Evolutionary conservation across 2,797 vertebrate species (phyloP).

Genomic region (Notamacropus eugenii): DNA sequence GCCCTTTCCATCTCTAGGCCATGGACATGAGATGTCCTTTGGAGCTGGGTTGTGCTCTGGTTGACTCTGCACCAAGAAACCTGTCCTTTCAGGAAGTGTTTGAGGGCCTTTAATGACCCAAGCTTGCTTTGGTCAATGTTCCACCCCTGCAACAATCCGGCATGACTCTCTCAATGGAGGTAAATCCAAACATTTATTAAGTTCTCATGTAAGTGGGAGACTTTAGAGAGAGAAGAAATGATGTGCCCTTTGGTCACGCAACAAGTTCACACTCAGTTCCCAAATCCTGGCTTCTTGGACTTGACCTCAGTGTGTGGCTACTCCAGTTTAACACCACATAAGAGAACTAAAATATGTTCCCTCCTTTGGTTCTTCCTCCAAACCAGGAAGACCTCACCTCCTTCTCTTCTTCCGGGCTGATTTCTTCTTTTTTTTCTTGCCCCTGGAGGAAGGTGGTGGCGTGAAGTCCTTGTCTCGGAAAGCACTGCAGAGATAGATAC

Average conservation of each 20-base stretch:
- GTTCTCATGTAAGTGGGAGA: not conserved
- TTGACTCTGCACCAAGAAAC: not conserved
- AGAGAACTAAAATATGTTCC: not conserved
- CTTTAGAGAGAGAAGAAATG: not conserved
- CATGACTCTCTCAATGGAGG: not conserved
- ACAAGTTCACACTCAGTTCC: not conserved
- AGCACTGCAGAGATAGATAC: slow-evolving; percentile 80
- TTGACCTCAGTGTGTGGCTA: not conserved
- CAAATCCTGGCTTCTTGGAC: not conserved
- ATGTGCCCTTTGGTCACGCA: not conserved
- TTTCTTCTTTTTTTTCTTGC: slow-evolving; percentile 98
- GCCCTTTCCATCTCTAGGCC: not conserved
- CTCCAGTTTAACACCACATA: not conserved
- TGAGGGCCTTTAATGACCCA: not conserved
- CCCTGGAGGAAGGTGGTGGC: slow-evolving; percentile 83
- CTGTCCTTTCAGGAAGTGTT: not conserved
- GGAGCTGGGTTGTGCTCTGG: not conserved
- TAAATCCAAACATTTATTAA: not conserved
- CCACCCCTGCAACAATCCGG: not conserved
- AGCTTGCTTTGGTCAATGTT: not conserved
- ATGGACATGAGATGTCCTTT: not conserved
- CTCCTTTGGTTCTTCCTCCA: not conserved
- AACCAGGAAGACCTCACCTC: slow-evolving; percentile 85
- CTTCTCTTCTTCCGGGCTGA: slow-evolving; percentile 92
- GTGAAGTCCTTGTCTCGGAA: slow-evolving; percentile 85